Percentiles rank a stretch among this genome's conserved stretches.
Evolutionary conservation across 2,113 vertebrate species (phyloP).

Genomic region (Paracanthobrama guichenoti): DNA sequence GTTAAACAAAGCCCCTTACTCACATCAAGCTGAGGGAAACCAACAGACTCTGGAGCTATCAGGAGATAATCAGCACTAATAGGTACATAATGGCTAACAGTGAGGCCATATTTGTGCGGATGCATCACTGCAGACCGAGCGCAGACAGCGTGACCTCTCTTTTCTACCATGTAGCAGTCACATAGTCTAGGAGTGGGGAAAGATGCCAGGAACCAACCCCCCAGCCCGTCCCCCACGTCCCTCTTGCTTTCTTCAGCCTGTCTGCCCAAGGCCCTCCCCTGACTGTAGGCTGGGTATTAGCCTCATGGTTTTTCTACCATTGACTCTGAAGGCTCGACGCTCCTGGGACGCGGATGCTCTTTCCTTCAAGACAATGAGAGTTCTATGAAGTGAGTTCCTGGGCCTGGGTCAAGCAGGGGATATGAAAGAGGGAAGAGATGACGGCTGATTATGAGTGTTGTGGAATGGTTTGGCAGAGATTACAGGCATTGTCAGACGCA

Average conservation of each 20-base stretch:
- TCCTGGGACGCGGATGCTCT: conserved; percentile 35
- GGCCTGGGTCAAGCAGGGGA: conserved; percentile 58
- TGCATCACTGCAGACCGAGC: conserved; percentile 86
- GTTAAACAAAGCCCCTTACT: conserved; percentile 92
- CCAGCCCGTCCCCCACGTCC: neutral
- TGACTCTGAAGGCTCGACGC: conserved; percentile 6
- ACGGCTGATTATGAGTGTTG: conserved; percentile 54
- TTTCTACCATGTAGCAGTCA: conserved; percentile 71
- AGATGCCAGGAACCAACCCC: conserved; percentile 64
- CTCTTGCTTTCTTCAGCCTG: conserved; percentile 37
- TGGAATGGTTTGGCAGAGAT: conserved; percentile 53
- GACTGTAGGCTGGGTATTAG: conserved; percentile 24
- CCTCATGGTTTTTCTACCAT: conserved; percentile 24
- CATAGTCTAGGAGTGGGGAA: conserved; percentile 61
- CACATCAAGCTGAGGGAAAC: conserved; percentile 95
- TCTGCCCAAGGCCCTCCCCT: conserved; percentile 20
- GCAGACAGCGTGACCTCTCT: conserved; percentile 81
- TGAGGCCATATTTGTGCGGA: conserved; percentile 85
- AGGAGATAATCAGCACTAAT: conserved; percentile 98
- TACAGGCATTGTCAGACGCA: conserved; percentile 51
- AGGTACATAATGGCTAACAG: conserved; percentile 97
- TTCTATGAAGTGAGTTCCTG: conserved; percentile 50
- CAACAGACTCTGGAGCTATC: conserved; percentile 88
- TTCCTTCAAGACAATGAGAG: conserved; percentile 53
- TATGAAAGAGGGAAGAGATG: conserved; percentile 60